These are phyloP conservation scores for Bryconaethiops microstoma DNA, from an alignment of 2,797 vertebrate genomes.

Conservation along the genomic window DNA sequence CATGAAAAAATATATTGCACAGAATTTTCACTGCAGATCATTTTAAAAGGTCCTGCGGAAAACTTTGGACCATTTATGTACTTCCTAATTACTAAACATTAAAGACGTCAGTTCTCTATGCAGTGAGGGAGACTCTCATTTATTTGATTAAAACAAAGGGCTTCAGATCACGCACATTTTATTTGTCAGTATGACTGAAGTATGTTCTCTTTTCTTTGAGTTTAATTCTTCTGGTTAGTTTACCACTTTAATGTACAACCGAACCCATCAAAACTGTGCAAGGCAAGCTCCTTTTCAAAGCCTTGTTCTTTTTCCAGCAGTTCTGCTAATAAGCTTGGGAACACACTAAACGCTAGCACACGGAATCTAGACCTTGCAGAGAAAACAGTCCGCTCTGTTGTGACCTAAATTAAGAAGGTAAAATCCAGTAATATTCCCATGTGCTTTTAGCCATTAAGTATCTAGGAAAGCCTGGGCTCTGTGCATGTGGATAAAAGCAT, in stretches of 20 bases:
- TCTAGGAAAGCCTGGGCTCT: slow-evolving; percentile 18
- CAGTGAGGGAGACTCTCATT: slow-evolving; percentile 13
- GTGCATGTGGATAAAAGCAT: slow-evolving; percentile 32
- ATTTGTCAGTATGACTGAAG: background rate
- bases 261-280: slow-evolving; percentile 23
- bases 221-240: slow-evolving; percentile 30
- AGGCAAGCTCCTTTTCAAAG: slow-evolving; percentile 26
- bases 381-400: slow-evolving; percentile 27
- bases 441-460: slow-evolving; percentile 32
- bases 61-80: slow-evolving; percentile 24
- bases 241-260: slow-evolving; percentile 20
- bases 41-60: slow-evolving; percentile 41
- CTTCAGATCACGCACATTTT: slow-evolving; percentile 29
- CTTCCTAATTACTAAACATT: slow-evolving; percentile 32
- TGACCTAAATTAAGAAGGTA: slow-evolving; percentile 45
- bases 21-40: slow-evolving; percentile 34
- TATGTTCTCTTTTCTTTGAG: background rate
- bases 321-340: slow-evolving; percentile 10
- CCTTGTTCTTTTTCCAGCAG: slow-evolving; percentile 15
- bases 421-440: slow-evolving; percentile 29
- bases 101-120: slow-evolving; percentile 21
- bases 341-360: background rate
- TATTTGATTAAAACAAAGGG: slow-evolving; percentile 35
- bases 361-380: slow-evolving; percentile 5
- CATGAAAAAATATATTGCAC: slow-evolving; percentile 43